These are phyloP conservation scores for Paraescarpia echinospica DNA, from an alignment of 1,140 invertebrate genomes.

Conservation along the genomic window DNA sequence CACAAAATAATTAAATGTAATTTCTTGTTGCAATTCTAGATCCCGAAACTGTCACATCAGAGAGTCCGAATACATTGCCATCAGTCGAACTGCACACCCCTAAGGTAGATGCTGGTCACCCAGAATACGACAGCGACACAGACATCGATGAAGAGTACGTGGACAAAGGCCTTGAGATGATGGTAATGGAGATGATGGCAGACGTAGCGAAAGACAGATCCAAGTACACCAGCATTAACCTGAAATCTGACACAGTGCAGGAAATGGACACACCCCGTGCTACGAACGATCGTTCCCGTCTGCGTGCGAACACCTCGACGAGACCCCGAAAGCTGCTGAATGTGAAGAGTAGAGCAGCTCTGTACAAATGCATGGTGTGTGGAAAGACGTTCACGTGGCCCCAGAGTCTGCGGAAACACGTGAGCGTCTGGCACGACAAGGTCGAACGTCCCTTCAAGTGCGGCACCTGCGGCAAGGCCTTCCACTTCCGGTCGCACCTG, in stretches of 20 bases:
- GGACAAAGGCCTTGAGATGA: neutral
- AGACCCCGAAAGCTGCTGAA: neutral
- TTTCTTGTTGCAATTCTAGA: neutral
- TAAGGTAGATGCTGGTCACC: neutral
- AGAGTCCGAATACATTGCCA: neutral
- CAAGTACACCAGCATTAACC: constrained; percentile 51
- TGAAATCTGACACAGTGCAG: neutral
- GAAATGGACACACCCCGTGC: neutral
- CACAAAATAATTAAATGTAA: neutral
- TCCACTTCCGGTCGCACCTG: constrained; percentile 31
- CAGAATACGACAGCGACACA: neutral
- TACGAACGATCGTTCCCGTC: neutral
- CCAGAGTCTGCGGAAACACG: neutral
- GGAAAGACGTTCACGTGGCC: constrained; percentile 86
- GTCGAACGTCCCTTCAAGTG: constrained; percentile 35
- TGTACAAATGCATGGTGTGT: constrained; percentile 94
- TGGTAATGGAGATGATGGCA: neutral
- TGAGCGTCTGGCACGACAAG: constrained; percentile 13
- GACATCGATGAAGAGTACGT: neutral
- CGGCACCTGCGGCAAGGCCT: constrained; percentile 35
- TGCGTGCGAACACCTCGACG: neutral
- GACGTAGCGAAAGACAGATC: constrained; percentile 63
- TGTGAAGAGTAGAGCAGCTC: constrained; percentile 79
- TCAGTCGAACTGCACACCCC: neutral
- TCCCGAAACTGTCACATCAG: neutral